phyloP scores from a whole-genome alignment of 2,113 vertebrate genomes.

The Urocolius indicus region DNA sequence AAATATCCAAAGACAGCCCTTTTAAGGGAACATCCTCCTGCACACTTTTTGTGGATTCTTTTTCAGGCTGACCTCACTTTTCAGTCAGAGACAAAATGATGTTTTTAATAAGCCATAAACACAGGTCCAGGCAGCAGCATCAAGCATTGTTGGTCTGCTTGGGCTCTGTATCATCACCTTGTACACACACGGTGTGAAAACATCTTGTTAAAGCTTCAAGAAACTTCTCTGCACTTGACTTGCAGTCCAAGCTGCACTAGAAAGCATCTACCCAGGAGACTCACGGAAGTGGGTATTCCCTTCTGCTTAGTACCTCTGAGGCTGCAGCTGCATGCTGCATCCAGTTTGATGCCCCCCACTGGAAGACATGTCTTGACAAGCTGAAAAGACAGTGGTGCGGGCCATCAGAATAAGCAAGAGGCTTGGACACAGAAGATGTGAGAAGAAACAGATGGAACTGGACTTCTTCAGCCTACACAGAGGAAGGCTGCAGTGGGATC shows the following conservation, averaged over 20 bases:
- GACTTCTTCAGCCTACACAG: neutral
- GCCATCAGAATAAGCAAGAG: neutral
- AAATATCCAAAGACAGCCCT: neutral
- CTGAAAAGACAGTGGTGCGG: neutral
- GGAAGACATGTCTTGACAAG: neutral
- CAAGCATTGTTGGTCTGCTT: neutral
- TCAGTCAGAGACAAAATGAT: constrained; percentile 15
- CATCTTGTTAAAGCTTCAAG: neutral
- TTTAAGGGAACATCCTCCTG: neutral
- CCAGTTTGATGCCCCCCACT: neutral
- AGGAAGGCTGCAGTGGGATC: neutral
- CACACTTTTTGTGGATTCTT: neutral
- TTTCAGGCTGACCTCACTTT: constrained; percentile 19
- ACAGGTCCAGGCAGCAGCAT: neutral
- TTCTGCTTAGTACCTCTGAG: neutral
- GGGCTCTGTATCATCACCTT: neutral
- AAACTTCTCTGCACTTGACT: neutral
- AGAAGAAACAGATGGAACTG: neutral
- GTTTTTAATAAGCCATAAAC: neutral
- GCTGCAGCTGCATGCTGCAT: neutral
- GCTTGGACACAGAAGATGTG: neutral
- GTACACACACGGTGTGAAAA: neutral
- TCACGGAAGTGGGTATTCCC: neutral
- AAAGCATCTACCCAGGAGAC: neutral
- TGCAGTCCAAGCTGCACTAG: neutral